Conservation (phyloP, 2,888 invertebrate genomes). For the Litoditis marina region DNA sequence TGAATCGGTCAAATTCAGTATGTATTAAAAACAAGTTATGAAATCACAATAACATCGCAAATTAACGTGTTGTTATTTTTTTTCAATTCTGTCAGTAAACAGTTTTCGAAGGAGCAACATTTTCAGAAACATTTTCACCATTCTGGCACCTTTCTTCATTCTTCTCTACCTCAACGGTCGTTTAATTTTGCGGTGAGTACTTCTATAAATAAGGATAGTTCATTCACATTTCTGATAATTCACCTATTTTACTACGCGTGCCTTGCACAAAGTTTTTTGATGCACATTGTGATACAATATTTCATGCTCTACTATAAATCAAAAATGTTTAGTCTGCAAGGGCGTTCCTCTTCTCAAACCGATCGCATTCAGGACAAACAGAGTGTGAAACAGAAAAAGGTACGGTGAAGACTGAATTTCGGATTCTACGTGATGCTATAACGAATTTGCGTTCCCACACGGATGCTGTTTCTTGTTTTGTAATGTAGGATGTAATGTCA, state of each 20-base stretch:
- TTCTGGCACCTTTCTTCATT: conserved; percentile 46
- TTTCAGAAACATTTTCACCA: conserved; percentile 39
- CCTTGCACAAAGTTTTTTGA: too few relatives aligned
- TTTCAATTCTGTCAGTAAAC: too few relatives aligned
- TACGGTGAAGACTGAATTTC: too few relatives aligned
- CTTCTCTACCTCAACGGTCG: conserved; percentile 36
- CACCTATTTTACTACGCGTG: too few relatives aligned
- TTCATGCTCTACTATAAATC: too few relatives aligned
- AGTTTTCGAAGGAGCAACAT: too few relatives aligned
- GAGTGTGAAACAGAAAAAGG: conserved; percentile 42
- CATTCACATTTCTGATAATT: not conserved
- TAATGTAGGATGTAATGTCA: too few relatives aligned
- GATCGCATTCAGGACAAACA: conserved; percentile 32
- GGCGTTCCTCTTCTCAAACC: not conserved
- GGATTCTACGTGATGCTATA: too few relatives aligned
- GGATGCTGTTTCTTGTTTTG: too few relatives aligned
- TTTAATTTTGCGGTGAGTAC: conserved; percentile 17
- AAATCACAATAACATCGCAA: not conserved
- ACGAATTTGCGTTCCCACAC: too few relatives aligned
- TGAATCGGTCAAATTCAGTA: too few relatives aligned
- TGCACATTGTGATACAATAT: too few relatives aligned
- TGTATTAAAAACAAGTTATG: not conserved
- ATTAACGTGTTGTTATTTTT: not conserved
- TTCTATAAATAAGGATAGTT: not conserved
- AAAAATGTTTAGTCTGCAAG: not conserved